Percentiles rank a stretch among this genome's conserved stretches.
Evolutionary conservation across 1,140 invertebrate species (phyloP).

Genomic region (Cotesia typhae): DNA sequence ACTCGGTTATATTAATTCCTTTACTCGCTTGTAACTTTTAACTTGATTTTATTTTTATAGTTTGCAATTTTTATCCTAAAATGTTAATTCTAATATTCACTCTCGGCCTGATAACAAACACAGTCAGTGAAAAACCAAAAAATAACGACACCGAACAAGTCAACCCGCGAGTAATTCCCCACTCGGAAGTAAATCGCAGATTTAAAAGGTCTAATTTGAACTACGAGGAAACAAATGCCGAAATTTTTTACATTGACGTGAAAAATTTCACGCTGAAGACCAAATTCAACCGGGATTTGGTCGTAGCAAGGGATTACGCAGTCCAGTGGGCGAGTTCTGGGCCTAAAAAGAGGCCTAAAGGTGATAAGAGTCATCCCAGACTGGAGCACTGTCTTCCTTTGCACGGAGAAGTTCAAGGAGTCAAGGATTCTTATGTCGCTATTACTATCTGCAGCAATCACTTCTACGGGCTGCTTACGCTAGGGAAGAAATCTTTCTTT

Average conservation of each 20-base stretch:
- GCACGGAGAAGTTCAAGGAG: background rate
- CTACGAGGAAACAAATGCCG: background rate
- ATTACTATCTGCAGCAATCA: constrained; percentile 15
- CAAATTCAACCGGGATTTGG: constrained; percentile 1
- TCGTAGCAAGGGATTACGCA: background rate
- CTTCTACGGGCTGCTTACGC: constrained; percentile 3
- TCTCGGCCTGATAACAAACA: no score
- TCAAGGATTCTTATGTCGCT: background rate
- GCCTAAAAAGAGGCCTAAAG: background rate
- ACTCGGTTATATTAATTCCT: no score
- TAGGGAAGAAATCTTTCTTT: constrained; percentile 6
- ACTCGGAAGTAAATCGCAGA: background rate
- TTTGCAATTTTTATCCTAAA: no score
- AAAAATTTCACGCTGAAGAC: constrained; percentile 12
- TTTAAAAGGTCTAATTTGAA: constrained; percentile 5
- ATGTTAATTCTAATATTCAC: no score
- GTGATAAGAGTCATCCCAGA: background rate
- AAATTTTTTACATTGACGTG: background rate
- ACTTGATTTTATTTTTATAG: no score
- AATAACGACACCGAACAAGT: background rate
- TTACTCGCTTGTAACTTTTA: no score
- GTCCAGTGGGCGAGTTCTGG: constrained; percentile 4
- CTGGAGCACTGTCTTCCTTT: background rate
- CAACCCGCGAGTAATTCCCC: background rate
- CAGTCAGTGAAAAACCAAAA: no score